Conservation (phyloP, 92 coral and sea anemone genomes). For the Umimayanthus kanabou region DNA sequence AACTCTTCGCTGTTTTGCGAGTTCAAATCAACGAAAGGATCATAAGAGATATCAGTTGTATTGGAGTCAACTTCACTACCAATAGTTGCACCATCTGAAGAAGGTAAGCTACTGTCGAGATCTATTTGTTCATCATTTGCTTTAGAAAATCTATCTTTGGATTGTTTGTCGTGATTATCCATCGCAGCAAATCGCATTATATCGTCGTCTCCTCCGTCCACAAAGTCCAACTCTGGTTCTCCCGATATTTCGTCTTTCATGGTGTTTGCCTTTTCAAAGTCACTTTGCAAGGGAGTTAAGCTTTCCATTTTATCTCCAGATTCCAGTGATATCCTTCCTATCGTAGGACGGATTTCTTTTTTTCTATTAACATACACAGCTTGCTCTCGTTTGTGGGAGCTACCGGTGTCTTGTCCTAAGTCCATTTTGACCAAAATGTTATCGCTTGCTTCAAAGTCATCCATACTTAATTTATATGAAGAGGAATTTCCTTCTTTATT, state of each 20-base stretch:
- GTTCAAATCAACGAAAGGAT: background rate
- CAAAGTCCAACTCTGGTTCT: slow-evolving; percentile 21
- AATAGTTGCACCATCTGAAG: background rate
- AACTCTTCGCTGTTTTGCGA: background rate
- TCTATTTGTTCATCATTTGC: background rate
- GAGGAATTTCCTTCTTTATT: background rate
- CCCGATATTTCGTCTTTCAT: background rate
- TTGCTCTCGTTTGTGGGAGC: background rate
- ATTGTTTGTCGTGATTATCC: background rate
- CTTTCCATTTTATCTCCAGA: background rate
- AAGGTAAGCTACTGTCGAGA: background rate
- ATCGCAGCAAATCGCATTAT: slow-evolving; percentile 19
- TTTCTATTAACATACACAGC: background rate
- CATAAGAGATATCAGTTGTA: background rate
- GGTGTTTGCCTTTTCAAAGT: background rate
- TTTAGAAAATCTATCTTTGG: background rate
- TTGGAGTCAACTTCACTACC: background rate
- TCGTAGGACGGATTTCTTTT: background rate
- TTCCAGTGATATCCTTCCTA: background rate
- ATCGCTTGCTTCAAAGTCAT: slow-evolving; percentile 15
- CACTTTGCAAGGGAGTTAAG: background rate
- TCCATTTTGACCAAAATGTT: slow-evolving; percentile 25
- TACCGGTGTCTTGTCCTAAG: background rate
- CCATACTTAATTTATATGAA: background rate
- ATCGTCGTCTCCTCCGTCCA: slow-evolving; percentile 1